Evolutionary conservation across 2,113 vertebrate genomes (phyloP), one percentile per base, ranked within the genome.

Genomic region (Perccottus glenii): DNA sequence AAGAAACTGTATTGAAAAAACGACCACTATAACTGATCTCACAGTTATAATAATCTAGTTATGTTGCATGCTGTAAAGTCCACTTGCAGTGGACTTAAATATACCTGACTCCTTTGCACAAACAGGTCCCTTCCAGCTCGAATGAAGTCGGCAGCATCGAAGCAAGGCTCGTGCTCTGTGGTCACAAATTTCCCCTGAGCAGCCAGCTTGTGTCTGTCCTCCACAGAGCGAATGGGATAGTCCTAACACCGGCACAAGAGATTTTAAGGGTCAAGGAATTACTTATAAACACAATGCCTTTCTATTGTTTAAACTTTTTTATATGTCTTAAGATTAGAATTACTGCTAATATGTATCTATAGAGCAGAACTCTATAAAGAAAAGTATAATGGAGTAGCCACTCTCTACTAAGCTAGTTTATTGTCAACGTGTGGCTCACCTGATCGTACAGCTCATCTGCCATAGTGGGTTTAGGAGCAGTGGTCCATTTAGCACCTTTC

Each of bases 131-230:
- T 95, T 75, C 97, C 98, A 66, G 98, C 98, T 86, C 98, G 91
- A 67, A 99, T 99, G 86, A 99, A 99, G 88, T 99, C 98, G 56
- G 98, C 98, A 82, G 98, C 98, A 70, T 99, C 98, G 64, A 99
- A 99, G 75, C 98, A 99, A 4, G 98, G 98, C 89, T 99, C 98
- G 32, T 94, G 93, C 88, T 99, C 98, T 0, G 98, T 99, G 50
- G 98, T 99, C 72, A 99, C 98, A 81, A 99, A 99, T 87, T 97
- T 98, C 67, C 98, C 98, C 89, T 96, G 91, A 80, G 96, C 94
- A 55, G 97, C 97, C 83, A 99, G 89, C 57, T 94, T 94, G 78
- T 99, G 95, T 85, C 98, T 91, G 92, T 99, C 98, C 89, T 98
- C 96, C 81, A 99, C 96, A 4, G 95, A 95, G 64, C 70, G 84